phyloP scores from a whole-genome alignment of 2,113 vertebrate species.

The Phyllostomus hastatus region DNA sequence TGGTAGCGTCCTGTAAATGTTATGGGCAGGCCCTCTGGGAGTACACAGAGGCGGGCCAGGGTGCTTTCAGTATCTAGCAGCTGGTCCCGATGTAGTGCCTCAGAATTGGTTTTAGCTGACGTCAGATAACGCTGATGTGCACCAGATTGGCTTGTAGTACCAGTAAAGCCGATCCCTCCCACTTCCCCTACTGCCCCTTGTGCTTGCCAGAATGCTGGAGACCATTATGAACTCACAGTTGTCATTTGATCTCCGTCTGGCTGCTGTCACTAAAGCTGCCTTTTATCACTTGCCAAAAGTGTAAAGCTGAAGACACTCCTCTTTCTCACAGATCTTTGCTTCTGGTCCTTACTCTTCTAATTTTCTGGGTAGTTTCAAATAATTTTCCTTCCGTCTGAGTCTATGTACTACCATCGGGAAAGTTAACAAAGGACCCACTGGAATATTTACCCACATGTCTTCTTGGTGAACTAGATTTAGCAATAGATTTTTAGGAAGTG shows the following conservation, averaged over 20 bases:
- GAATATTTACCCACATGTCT: not conserved
- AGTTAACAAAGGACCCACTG: not conserved
- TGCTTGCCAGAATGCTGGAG: constrained; percentile 46
- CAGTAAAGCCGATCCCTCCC: constrained; percentile 39
- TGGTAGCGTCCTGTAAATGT: not conserved
- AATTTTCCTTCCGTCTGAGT: constrained; percentile 36
- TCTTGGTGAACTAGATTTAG: not conserved
- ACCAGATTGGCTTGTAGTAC: constrained; percentile 47
- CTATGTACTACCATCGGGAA: not conserved
- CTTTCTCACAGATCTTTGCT: constrained; percentile 55
- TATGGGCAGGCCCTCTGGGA: not conserved
- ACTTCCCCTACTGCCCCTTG: constrained; percentile 14
- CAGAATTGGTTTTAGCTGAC: constrained; percentile 48
- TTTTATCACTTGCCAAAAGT: constrained; percentile 79
- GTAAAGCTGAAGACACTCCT: constrained; percentile 32
- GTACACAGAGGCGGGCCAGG: not conserved
- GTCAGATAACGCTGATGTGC: constrained; percentile 48
- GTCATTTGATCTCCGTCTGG: constrained; percentile 74
- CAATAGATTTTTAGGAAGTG: constrained; percentile 31
- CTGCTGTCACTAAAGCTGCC: constrained; percentile 73
- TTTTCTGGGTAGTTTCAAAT: constrained; percentile 50
- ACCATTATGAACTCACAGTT: constrained; percentile 55
- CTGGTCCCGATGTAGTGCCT: constrained; percentile 25
- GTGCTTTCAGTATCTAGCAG: constrained; percentile 24
- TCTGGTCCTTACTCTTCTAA: constrained; percentile 69